phyloP scores from a whole-genome alignment of 2,797 vertebrate genomes.

The Setipinna tenuifilis region DNA sequence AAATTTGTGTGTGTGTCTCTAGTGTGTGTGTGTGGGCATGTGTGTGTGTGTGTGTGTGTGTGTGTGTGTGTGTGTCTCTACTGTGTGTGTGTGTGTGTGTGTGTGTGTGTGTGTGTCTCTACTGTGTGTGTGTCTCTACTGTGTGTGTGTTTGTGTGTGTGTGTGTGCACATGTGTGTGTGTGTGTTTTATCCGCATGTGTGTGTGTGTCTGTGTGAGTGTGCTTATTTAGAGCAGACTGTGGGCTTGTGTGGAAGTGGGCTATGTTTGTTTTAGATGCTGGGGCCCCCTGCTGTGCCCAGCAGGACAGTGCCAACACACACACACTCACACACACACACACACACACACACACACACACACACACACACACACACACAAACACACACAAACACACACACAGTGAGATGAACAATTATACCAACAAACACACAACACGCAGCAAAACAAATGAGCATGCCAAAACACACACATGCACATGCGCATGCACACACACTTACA shows the following conservation, averaged over 20 bases:
- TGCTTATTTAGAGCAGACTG: background rate
- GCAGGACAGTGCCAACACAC: background rate
- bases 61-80: background rate
- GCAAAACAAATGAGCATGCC: too few species aligned
- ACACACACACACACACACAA: background rate
- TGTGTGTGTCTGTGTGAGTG: background rate
- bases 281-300: background rate
- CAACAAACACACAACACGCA: too few species aligned
- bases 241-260: background rate
- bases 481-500: too few species aligned
- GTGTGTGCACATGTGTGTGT: background rate
- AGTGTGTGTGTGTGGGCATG: background rate
- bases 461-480: background rate
- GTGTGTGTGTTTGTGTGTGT: background rate
- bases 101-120: background rate
- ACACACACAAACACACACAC: background rate
- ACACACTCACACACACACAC: background rate
- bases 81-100: constrained; percentile 1
- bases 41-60: constrained; percentile 1
- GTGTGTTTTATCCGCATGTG: background rate
- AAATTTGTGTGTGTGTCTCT: background rate
- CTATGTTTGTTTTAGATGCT: background rate
- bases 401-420: too few species aligned
- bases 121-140: background rate
- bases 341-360: background rate